These are phyloP conservation scores for Elegia similella DNA, from an alignment of 2,888 invertebrate species.

Conservation along the genomic window DNA sequence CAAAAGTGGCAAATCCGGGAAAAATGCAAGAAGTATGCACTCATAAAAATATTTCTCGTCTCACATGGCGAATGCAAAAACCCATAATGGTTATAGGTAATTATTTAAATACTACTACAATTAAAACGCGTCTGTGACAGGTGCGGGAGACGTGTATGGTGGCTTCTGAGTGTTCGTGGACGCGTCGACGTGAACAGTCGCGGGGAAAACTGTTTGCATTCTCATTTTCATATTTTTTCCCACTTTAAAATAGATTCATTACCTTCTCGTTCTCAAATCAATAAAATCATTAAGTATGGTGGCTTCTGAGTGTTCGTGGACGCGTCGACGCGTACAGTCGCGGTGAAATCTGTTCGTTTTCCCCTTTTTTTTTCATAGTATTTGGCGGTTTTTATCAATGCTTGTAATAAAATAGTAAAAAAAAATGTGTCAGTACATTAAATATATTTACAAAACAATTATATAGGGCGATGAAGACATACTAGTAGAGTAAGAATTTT, in stretches of 20 bases:
- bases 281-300: slow-evolving; percentile 20
- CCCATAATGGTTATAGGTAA: slow-evolving; percentile 19
- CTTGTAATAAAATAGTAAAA: no score
- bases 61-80: slow-evolving; percentile 6
- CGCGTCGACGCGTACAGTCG: slow-evolving; percentile 1
- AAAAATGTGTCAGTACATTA: no score
- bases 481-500: no score
- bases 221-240: no score
- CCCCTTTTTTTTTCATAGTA: no score
- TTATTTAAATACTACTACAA: slow-evolving; percentile 22
- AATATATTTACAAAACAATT: no score
- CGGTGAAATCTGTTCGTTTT: background rate
- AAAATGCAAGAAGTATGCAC: background rate
- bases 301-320: slow-evolving; percentile 2
- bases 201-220: background rate
- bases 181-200: slow-evolving; percentile 1
- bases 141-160: slow-evolving; percentile 21
- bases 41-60: slow-evolving; percentile 1
- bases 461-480: no score
- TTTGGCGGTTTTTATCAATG: no score
- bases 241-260: no score
- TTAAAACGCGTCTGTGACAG: slow-evolving; percentile 22
- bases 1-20: background rate
- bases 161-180: slow-evolving; percentile 2
- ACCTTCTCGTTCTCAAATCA: no score